Conservation (phyloP, 92 coral and sea anemone species). For the Phenganax stokvisi region DNA sequence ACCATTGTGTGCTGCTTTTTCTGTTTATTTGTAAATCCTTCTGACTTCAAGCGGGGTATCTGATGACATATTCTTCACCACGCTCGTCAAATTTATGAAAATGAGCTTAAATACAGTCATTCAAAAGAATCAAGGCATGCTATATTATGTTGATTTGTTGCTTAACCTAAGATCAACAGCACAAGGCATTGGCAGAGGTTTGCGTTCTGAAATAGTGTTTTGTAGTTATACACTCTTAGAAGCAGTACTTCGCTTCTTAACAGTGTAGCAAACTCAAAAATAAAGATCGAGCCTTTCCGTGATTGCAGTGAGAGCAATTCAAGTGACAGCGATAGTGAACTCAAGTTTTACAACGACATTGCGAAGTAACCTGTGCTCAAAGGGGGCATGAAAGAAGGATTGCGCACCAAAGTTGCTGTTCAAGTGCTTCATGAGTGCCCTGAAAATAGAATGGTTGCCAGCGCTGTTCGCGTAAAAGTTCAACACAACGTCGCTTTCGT, state of each 20-base stretch:
- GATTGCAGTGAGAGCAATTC: background rate
- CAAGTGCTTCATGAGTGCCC: background rate
- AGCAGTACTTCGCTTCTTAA: background rate
- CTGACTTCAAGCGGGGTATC: too few species aligned
- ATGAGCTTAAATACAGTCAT: too few species aligned
- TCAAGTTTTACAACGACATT: background rate
- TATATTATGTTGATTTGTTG: too few species aligned
- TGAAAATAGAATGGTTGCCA: slow-evolving; percentile 7
- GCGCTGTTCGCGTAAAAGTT: slow-evolving; percentile 17
- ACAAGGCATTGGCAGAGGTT: too few species aligned
- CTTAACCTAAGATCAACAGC: too few species aligned
- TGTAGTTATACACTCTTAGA: too few species aligned
- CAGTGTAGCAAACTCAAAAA: background rate
- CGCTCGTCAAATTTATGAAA: too few species aligned
- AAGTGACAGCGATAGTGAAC: background rate
- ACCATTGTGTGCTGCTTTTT: too few species aligned
- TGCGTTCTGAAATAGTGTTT: too few species aligned
- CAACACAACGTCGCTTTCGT: slow-evolving; percentile 13
- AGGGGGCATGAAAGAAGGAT: background rate
- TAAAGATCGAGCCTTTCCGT: background rate
- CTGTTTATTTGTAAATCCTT: too few species aligned
- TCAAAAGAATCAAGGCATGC: too few species aligned
- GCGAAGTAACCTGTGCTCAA: background rate
- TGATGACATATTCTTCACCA: too few species aligned
- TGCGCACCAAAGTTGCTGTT: background rate